These are phyloP conservation scores for Cyclopterus lumpus DNA, from an alignment of 2,797 vertebrate genomes.

Conservation along the genomic window DNA sequence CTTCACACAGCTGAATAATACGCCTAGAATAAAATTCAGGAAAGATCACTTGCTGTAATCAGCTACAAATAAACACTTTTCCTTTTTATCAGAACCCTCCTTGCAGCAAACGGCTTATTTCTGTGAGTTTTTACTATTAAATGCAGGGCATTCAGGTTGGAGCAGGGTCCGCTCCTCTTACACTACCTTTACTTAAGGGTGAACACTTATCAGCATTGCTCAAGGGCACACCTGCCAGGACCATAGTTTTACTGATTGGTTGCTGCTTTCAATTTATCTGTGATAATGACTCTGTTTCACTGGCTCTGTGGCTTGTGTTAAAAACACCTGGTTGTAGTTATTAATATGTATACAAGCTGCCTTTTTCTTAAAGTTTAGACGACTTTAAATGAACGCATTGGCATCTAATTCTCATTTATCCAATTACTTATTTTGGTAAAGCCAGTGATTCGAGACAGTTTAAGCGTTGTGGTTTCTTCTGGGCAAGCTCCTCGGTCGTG, in stretches of 20 bases:
- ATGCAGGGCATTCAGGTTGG: constrained; percentile 40
- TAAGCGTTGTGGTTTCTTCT: constrained; percentile 43
- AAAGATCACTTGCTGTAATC: constrained; percentile 42
- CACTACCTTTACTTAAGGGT: constrained; percentile 52
- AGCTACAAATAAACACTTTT: constrained; percentile 20
- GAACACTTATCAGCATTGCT: constrained; percentile 61
- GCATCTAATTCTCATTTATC: constrained; percentile 42
- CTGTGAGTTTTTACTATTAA: constrained; percentile 35
- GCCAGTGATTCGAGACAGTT: constrained; percentile 42
- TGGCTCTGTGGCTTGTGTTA: constrained; percentile 58
- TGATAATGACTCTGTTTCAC: constrained; percentile 70
- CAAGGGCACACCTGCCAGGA: constrained; percentile 42
- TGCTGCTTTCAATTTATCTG: constrained; percentile 65
- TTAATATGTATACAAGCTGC: constrained; percentile 61
- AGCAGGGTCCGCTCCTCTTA: constrained; percentile 53
- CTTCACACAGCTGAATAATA: constrained; percentile 60
- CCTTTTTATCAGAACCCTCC: constrained; percentile 23
- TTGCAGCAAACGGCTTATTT: constrained; percentile 34
- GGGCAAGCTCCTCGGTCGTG: constrained; percentile 26
- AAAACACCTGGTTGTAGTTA: constrained; percentile 76
- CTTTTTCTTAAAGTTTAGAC: constrained; percentile 57
- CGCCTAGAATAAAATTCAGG: constrained; percentile 50
- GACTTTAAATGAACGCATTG: constrained; percentile 53
- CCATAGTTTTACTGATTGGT: constrained; percentile 55
- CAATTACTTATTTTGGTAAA: constrained; percentile 39